phyloP scores from a whole-genome alignment of 1,140 invertebrate species.

The Halyomorpha halys region DNA sequence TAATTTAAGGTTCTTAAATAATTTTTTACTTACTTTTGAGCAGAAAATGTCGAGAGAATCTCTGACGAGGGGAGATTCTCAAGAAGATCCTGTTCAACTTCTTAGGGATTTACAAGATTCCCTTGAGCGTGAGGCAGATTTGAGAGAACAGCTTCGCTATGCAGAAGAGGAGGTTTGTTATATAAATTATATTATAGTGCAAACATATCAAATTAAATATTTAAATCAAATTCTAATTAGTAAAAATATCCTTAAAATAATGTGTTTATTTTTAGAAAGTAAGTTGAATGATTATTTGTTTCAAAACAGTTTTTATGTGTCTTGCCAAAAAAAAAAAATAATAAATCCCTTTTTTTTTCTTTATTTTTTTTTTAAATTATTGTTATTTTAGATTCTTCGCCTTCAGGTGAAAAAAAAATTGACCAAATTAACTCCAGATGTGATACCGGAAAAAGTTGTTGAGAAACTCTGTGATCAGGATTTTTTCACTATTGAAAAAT shows the following conservation, averaged over 20 bases:
- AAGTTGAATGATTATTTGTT: background rate
- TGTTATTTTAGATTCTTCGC: conserved; percentile 22
- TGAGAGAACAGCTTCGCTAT: conserved; percentile 80
- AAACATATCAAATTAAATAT: background rate
- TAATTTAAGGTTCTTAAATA: background rate
- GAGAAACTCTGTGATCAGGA: background rate
- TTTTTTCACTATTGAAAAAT: background rate
- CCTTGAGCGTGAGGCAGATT: conserved; percentile 81
- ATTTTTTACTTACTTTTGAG: conserved; percentile 15
- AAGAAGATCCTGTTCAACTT: conserved; percentile 67
- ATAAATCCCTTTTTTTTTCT: background rate
- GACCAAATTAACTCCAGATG: conserved; percentile 15
- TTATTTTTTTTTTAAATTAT: conserved; percentile 9
- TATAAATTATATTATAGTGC: background rate
- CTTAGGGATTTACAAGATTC: conserved; percentile 79
- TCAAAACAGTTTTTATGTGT: conserved; percentile 2
- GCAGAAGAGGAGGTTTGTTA: conserved; percentile 69
- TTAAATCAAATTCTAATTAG: background rate
- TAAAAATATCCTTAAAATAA: background rate
- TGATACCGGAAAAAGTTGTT: conserved; percentile 11
- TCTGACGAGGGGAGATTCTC: conserved; percentile 57
- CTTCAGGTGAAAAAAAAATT: conserved; percentile 24
- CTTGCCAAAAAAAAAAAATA: too few relatives aligned
- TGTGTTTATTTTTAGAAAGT: background rate
- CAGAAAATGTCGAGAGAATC: conserved; percentile 56